Percentiles rank a stretch among this genome's conserved stretches.
phyloP scores from a whole-genome alignment of 2,113 vertebrate species.

The Anser brachyrhynchus region DNA sequence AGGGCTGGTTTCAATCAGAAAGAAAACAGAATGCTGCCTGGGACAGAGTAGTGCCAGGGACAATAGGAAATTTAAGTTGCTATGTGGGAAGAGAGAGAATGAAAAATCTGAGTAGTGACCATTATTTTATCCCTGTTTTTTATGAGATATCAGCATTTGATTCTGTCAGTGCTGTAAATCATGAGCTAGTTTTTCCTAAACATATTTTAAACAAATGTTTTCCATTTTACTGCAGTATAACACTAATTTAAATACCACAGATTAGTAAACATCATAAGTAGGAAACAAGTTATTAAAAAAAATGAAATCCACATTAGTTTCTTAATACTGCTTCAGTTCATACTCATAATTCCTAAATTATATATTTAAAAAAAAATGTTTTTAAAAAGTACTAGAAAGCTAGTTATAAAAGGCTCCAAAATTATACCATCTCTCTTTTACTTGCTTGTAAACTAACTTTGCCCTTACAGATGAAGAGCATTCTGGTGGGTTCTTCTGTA shows the following conservation, averaged over 20 bases:
- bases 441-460: not conserved
- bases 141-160: not conserved
- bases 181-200: not conserved
- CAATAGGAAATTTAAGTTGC: not conserved
- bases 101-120: not conserved
- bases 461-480: rapidly evolving
- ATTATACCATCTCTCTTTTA: not conserved
- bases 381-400: not conserved
- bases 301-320: not conserved
- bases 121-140: not conserved
- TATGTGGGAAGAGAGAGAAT: not conserved
- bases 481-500: not conserved
- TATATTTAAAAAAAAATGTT: not conserved
- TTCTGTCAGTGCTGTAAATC: not conserved
- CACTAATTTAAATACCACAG: not conserved
- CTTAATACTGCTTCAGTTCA: not conserved
- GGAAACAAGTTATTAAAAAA: not conserved
- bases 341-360: not conserved
- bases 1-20: not conserved
- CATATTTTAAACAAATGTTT: not conserved
- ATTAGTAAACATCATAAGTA: not conserved
- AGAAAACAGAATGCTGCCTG: not conserved
- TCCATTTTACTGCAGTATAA: not conserved
- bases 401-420: not conserved
- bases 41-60: not conserved